A percentile compares a stretch with the other conserved stretches of the same genome.
Evolutionary conservation across 2,888 invertebrate genomes (phyloP).

Genomic region (Apodemia zela): DNA sequence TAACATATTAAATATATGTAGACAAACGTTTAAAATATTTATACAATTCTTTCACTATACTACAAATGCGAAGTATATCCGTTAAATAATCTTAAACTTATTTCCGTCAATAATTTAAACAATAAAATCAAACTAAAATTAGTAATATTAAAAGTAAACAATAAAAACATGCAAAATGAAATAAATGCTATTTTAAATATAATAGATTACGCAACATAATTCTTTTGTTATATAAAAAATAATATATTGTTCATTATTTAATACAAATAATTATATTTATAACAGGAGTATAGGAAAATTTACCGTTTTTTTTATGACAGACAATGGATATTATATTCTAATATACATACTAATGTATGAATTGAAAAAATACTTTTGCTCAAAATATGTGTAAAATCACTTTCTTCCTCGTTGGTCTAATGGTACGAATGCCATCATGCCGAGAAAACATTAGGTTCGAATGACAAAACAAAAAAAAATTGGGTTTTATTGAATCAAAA

Average conservation of each 20-base stretch:
- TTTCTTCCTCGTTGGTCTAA: no score
- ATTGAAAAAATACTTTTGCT: no score
- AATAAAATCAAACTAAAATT: not conserved
- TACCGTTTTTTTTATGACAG: no score
- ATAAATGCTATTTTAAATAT: conserved; percentile 12
- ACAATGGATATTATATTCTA: no score
- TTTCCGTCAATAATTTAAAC: not conserved
- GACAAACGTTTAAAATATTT: conserved; percentile 1
- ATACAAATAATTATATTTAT: not conserved
- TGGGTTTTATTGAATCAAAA: no score
- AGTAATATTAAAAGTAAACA: not conserved
- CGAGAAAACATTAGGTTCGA: no score
- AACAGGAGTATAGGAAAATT: not conserved
- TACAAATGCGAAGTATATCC: not conserved
- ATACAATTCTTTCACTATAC: not conserved
- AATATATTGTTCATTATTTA: not conserved
- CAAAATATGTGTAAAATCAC: no score
- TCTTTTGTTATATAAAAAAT: not conserved
- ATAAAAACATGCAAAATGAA: conserved; percentile 14
- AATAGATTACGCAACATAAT: conserved; percentile 5
- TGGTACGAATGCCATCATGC: no score
- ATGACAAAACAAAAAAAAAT: no score
- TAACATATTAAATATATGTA: not conserved
- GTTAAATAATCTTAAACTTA: not conserved
- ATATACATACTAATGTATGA: no score